phyloP scores from a whole-genome alignment of 2,797 vertebrate genomes.

The Cyprinodon diabolis region DNA sequence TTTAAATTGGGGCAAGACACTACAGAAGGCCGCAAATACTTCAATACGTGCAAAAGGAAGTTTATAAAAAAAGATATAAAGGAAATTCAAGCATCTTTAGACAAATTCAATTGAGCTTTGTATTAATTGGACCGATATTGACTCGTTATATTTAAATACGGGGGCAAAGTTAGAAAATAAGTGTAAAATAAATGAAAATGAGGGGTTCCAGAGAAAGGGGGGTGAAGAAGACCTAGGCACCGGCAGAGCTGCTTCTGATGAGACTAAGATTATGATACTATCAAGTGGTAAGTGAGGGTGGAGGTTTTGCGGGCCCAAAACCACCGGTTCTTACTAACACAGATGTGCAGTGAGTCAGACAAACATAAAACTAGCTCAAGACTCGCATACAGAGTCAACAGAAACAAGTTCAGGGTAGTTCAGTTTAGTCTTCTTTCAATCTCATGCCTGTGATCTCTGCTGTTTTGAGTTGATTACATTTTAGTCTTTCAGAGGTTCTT shows the following conservation, averaged over 20 bases:
- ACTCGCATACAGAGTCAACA: slow-evolving; percentile 43
- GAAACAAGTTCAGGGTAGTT: slow-evolving; percentile 40
- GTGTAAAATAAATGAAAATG: not conserved
- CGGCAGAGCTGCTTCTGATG: slow-evolving; percentile 60
- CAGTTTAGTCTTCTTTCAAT: slow-evolving; percentile 18
- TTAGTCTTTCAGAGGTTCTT: slow-evolving; percentile 57
- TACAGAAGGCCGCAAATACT: slow-evolving; percentile 22
- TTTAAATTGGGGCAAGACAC: slow-evolving; percentile 25
- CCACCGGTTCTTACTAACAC: slow-evolving; percentile 79
- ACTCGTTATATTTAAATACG: not conserved
- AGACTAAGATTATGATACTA: slow-evolving; percentile 79
- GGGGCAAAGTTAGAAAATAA: not conserved
- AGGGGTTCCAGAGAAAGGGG: not conserved
- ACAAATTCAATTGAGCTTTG: not conserved
- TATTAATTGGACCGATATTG: not conserved
- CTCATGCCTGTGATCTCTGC: slow-evolving; percentile 19
- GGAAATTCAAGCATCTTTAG: not conserved
- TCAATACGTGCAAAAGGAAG: slow-evolving; percentile 3
- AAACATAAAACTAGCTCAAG: slow-evolving; percentile 61
- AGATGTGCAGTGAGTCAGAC: slow-evolving; percentile 75
- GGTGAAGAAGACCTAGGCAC: slow-evolving; percentile 12
- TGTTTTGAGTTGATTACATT: slow-evolving; percentile 47
- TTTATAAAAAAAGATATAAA: not conserved
- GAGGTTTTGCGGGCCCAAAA: slow-evolving; percentile 83
- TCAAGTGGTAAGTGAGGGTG: slow-evolving; percentile 82